A percentile compares a stretch with the other conserved stretches of the same genome.
These are phyloP conservation scores for Peromyscus californicus DNA, from an alignment of 2,113 vertebrate genomes.

Conservation along the genomic window DNA sequence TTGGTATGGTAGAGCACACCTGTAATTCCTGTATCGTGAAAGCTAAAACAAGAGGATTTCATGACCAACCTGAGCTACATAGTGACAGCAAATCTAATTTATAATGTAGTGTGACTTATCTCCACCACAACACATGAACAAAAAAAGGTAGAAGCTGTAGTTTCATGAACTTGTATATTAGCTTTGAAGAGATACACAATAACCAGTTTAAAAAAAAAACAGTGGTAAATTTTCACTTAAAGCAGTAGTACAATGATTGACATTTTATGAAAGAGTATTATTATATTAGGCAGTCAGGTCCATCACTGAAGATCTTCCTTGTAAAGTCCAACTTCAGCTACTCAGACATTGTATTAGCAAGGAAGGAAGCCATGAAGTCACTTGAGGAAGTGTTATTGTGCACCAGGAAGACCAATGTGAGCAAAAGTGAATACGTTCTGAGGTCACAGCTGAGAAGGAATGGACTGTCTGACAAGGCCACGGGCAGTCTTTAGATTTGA, in stretches of 20 bases:
- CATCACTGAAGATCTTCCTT: not conserved
- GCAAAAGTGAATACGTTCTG: not conserved
- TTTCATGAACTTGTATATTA: not conserved
- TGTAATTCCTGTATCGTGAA: not conserved
- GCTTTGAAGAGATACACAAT: not conserved
- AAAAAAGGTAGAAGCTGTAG: not conserved
- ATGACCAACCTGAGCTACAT: not conserved
- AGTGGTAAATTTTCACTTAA: not conserved
- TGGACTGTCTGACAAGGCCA: fast-evolving
- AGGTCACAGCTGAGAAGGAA: not conserved
- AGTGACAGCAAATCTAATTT: not conserved
- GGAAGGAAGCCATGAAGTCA: not conserved
- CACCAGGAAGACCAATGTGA: not conserved
- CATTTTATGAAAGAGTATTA: not conserved
- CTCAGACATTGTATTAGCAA: not conserved
- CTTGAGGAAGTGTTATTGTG: not conserved
- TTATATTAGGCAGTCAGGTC: not conserved
- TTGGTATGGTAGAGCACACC: not conserved
- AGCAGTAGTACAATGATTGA: not conserved
- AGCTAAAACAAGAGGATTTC: not conserved
- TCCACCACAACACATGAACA: not conserved
- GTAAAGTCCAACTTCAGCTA: not conserved
- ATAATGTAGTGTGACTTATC: not conserved
- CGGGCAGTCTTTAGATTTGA: not conserved
- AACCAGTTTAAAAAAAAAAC: not conserved